Base-by-base conservation (phyloP, 1,140 invertebrate genomes). In the Psilanteris sp. region DNA sequence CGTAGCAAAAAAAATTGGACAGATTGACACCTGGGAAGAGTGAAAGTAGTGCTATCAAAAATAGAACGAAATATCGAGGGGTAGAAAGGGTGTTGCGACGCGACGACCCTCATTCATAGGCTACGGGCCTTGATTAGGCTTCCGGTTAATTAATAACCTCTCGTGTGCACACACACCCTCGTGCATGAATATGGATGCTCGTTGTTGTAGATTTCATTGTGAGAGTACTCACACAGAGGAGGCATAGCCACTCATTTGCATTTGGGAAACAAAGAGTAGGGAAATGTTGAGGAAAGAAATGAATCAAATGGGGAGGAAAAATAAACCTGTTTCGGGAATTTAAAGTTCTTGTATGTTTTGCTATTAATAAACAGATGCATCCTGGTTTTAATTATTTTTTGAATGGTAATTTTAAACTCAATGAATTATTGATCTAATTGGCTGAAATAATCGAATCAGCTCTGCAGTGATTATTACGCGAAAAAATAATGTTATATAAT, bases 141-240 rank as follows among this genome's bases (percentile, higher is more conserved):
- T 88, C 85, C 83, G 84, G 85, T 86, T 87, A 87, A 88, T 88
- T 88, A 88, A 88, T 88, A 88, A 87, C 85, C 85, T 86, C 84
- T 87, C 83, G 83, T 86, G 83, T 87, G 83, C 84, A 84, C 82
- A 87, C 84, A 86, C 81, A 82, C 77, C 81, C 83, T 72, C 48
- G 80, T 76, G 77, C 84, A 87, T 87, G 86, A 87, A 88, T 87
- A 88, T 87, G 85, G 84, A 88, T 86, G 85, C 79, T 79, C 76
- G 78, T 82, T 81, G 81, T 82, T 83, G 81, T 81, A 77, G 79
- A 82, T 83, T 83, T 88, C 83, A 79, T 81, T 81, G 84, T 83
- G 80, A 78, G 75, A 44, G 68, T 67, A 43, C 44, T 72, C 59
- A 37, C 52, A 72, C 10, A 71, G 52, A 70, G 70, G 59, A 54